Evolutionary conservation across 2,888 invertebrate genomes (phyloP).

Genomic region (Orchesellides sinensis): DNA sequence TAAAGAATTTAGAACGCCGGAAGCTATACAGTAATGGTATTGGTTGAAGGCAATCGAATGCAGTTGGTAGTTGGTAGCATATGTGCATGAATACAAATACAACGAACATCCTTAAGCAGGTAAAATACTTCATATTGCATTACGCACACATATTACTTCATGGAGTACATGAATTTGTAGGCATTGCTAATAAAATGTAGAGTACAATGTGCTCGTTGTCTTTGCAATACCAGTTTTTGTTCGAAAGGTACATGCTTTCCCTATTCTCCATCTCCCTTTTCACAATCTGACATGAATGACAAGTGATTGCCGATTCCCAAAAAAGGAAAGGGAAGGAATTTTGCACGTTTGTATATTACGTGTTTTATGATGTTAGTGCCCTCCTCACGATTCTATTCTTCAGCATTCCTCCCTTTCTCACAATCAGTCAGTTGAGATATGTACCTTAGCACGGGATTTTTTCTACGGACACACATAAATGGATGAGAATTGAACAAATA

Average conservation of each 20-base stretch:
- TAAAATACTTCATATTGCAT: too few species aligned
- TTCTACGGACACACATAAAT: too few species aligned
- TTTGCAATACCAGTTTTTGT: neutral
- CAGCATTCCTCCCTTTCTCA: too few species aligned
- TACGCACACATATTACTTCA: too few species aligned
- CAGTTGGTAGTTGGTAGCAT: too few species aligned
- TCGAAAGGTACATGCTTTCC: neutral
- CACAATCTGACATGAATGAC: slow-evolving; percentile 53
- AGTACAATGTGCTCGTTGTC: neutral
- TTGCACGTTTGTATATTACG: slow-evolving; percentile 4
- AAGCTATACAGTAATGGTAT: slow-evolving; percentile 34
- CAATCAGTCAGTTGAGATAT: too few species aligned
- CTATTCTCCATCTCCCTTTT: slow-evolving; percentile 27
- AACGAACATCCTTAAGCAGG: too few species aligned
- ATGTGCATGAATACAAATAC: too few species aligned
- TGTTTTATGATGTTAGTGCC: neutral
- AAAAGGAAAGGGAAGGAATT: slow-evolving; percentile 14
- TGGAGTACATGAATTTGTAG: neutral
- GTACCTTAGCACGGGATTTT: too few species aligned
- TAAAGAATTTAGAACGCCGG: slow-evolving; percentile 28
- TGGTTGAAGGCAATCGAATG: too few species aligned
- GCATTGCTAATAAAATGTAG: slow-evolving; percentile 10
- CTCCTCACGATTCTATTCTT: too few species aligned
- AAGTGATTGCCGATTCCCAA: slow-evolving; percentile 45
- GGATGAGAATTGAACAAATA: slow-evolving; percentile 40